Conservation (phyloP, 2,113 vertebrate species). For the Triplophysa dalaica region DNA sequence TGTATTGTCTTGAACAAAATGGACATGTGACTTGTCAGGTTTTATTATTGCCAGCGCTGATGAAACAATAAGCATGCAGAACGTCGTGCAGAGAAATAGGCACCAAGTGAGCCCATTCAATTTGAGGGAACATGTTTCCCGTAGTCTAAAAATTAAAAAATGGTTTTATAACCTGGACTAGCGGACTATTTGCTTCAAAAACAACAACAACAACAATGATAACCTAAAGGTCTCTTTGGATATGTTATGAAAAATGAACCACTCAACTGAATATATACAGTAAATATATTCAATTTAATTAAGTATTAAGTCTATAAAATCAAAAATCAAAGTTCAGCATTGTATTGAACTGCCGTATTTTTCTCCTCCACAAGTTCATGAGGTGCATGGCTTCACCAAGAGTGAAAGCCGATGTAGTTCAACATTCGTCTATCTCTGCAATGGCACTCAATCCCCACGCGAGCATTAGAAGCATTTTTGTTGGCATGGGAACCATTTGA, state of each 20-base stretch:
- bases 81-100: background rate
- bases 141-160: no score
- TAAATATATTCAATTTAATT: no score
- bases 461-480: constrained; percentile 41
- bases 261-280: no score
- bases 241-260: no score
- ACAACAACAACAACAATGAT: no score
- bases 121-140: no score
- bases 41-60: background rate
- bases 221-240: no score
- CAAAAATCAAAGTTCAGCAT: background rate
- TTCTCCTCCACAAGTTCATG: background rate
- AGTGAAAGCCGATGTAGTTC: background rate
- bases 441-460: constrained; percentile 34
- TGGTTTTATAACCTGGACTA: no score
- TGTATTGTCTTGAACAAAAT: constrained; percentile 17
- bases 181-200: no score
- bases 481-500: constrained; percentile 59
- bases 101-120: background rate
- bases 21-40: constrained; percentile 13
- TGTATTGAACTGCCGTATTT: background rate
- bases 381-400: background rate
- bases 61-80: background rate
- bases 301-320: no score
- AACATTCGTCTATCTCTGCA: constrained; percentile 24